Evolutionary conservation across 2,113 vertebrate species (phyloP).

Genomic region (Pelvicachromis taeniatus): DNA sequence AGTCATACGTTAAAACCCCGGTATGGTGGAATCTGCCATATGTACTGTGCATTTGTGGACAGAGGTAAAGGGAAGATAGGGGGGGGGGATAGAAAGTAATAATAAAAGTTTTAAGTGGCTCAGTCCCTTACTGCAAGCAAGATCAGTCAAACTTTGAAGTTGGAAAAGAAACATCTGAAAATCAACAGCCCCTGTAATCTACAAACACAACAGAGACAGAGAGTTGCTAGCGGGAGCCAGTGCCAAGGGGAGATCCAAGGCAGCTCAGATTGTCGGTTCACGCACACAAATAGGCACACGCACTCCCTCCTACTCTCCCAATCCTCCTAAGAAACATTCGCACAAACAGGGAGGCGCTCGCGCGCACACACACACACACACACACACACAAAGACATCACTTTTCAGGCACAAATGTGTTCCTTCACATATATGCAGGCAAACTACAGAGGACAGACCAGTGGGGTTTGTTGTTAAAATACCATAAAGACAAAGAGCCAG

Average conservation of each 20-base stretch:
- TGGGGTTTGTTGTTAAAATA: conserved; percentile 61
- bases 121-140: conserved; percentile 33
- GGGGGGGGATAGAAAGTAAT: background rate
- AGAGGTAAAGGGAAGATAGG: background rate
- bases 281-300: background rate
- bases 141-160: conserved; percentile 68
- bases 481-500: conserved; percentile 53
- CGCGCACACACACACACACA: background rate
- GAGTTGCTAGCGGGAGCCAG: conserved; percentile 41
- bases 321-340: conserved; percentile 17
- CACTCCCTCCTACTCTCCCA: conserved; percentile 6
- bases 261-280: conserved; percentile 59
- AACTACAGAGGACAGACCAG: conserved; percentile 29
- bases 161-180: conserved; percentile 50
- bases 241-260: conserved; percentile 50
- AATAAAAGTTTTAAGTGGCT: conserved; percentile 52
- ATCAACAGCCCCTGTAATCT: conserved; percentile 67
- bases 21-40: background rate
- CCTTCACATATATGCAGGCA: background rate
- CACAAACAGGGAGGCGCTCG: background rate
- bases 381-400: background rate
- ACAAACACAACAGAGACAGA: conserved; percentile 58
- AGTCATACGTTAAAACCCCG: background rate
- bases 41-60: background rate
- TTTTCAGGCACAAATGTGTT: conserved; percentile 28